Conservation (phyloP, 2,888 invertebrate species). For the Cancer borealis region DNA sequence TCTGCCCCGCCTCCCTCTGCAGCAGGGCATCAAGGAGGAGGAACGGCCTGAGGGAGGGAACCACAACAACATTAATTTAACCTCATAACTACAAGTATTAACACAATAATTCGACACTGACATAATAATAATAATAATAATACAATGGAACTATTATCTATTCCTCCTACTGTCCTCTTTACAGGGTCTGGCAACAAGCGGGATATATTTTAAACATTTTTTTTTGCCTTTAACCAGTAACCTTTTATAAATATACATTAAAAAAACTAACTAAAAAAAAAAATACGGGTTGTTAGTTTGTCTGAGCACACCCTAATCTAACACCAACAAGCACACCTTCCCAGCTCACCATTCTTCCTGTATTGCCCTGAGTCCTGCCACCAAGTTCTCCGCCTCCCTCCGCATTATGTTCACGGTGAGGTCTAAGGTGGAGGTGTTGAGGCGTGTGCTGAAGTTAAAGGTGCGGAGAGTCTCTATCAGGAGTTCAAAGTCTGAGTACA, state of each 20-base stretch:
- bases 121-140: too few relatives aligned
- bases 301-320: too few relatives aligned
- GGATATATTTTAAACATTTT: too few relatives aligned
- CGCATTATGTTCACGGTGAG: not conserved
- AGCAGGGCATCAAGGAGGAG: not conserved
- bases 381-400: not conserved
- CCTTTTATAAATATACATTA: too few relatives aligned
- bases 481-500: not conserved
- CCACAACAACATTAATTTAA: not conserved
- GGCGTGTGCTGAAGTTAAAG: not conserved
- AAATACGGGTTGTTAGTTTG: too few relatives aligned
- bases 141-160: too few relatives aligned
- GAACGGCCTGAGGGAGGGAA: not conserved
- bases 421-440: not conserved
- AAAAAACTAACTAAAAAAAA: too few relatives aligned
- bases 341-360: conserved; percentile 47
- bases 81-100: too few relatives aligned
- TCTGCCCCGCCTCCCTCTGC: not conserved
- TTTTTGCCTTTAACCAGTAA: too few relatives aligned
- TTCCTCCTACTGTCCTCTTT: too few relatives aligned
- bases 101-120: too few relatives aligned
- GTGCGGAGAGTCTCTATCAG: not conserved
- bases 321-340: not conserved
- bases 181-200: too few relatives aligned
- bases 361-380: not conserved